A percentile compares a stretch with the other conserved stretches of the same genome.
Evolutionary conservation across 2,797 vertebrate genomes (phyloP).

Genomic region (Poeciliopsis presidionis): DNA sequence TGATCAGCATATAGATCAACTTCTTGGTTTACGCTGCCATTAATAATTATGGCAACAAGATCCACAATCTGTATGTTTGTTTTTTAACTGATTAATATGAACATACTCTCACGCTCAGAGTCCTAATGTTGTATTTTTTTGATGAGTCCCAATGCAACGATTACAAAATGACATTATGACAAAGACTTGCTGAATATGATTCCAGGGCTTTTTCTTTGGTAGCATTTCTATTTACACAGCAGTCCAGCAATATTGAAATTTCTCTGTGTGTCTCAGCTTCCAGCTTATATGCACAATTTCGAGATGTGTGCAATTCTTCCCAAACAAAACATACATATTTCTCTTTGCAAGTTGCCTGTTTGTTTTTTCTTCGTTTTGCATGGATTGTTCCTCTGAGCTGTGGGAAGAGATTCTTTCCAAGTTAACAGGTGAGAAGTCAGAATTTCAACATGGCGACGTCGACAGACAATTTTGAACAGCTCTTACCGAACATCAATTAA

Average conservation of each 20-base stretch:
- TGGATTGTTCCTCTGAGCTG: not conserved
- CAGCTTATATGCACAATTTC: not conserved
- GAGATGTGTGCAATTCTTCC: not conserved
- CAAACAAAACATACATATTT: not conserved
- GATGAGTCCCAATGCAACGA: not conserved
- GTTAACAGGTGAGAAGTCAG: too few relatives aligned
- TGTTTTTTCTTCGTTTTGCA: not conserved
- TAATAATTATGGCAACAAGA: not conserved
- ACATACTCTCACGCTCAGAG: not conserved
- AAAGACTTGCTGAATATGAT: not conserved
- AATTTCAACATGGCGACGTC: too few relatives aligned
- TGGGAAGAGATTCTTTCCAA: not conserved
- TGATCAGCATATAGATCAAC: not conserved
- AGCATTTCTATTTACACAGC: too few relatives aligned
- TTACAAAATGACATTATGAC: not conserved
- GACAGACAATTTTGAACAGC: too few relatives aligned
- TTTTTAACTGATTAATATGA: not conserved
- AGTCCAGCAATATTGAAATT: not conserved
- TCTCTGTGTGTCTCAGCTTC: not conserved
- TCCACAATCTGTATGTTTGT: not conserved
- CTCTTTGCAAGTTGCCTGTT: not conserved
- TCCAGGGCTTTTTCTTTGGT: not conserved
- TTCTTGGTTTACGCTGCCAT: too few relatives aligned
- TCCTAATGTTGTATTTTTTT: not conserved
- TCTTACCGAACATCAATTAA: too few relatives aligned